Base-by-base conservation (phyloP, 2,888 invertebrate genomes). In the Agrochola macilenta region DNA sequence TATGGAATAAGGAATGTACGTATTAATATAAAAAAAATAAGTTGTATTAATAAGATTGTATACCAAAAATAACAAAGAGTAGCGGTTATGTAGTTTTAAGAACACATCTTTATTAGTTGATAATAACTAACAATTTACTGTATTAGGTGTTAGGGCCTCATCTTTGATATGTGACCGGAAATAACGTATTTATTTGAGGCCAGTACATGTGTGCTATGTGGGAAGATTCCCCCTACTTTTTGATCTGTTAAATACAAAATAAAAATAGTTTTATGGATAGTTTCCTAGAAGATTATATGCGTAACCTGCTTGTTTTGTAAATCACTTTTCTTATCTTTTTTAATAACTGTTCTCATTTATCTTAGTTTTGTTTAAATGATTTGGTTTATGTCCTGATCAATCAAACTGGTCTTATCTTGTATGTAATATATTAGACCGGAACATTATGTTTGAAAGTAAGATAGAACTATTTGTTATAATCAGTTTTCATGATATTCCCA, bases 11-110 rank as follows among this genome's bases (percentile, higher is more conserved):
- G 20, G 30, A 76, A 79, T 76, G 74, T 73, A 83, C 23, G 30
- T 79, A 79, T 75, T 78, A 75, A 84, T 74, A 74, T 80, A 63
- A 70, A 72, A 74, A 72, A 69, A 65, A 74, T 84, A 82, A n/a
- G 71, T 79, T 83, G 52, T 88, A 83, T 60, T 75, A 74, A 57
- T 84, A 88, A 87, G 84, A 87, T 87, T 88, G 88, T 91, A 93
- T 93, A 93, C 92, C 92, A 93, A 93, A 93, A 92, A 93, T 93
- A 93, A 93, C 92, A 91, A 89, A 89, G 88, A 89, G 78, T 91
- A 90, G 87, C 20, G 64, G 89, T 87, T 86, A 87, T 87, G 80
- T 90, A 88, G 85, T 87, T 87, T 78, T 86, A 87, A 84, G 72
- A 74, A 68, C 39, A 84, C 74, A 79, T 84, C 63, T 87, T 84